Conservation (phyloP, 37 sponge, comb jelly and placozoan genomes). For the Chondrosia reniformis region DNA sequence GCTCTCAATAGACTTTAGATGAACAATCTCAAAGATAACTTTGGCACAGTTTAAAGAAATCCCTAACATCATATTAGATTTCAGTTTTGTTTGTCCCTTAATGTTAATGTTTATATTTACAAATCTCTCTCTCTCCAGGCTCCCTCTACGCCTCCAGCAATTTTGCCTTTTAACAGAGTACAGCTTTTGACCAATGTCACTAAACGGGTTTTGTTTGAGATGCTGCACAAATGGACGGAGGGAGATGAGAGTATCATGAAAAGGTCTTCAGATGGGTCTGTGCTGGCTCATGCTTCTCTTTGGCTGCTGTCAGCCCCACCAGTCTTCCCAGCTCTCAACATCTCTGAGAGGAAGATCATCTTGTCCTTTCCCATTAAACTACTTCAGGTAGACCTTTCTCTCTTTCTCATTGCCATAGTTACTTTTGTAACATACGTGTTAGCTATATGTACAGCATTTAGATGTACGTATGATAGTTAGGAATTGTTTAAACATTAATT, state of each 20-base stretch:
- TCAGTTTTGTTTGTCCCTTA: too few relatives aligned
- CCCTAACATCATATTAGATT: too few relatives aligned
- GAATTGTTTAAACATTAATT: too few relatives aligned
- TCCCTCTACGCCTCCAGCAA: conserved; percentile 1
- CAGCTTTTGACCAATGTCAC: neutral
- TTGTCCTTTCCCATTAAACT: neutral
- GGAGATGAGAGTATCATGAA: neutral
- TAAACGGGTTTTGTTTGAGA: neutral
- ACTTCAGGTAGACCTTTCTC: neutral
- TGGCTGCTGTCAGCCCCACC: conserved; percentile 15
- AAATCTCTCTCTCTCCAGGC: too few relatives aligned
- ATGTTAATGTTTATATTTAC: too few relatives aligned
- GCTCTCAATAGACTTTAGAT: too few relatives aligned
- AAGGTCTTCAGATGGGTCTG: neutral
- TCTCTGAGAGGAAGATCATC: neutral
- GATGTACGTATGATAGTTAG: too few relatives aligned
- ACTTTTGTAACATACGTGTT: too few relatives aligned
- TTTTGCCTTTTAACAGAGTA: neutral
- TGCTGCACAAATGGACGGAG: neutral
- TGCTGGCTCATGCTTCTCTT: neutral
- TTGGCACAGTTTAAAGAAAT: too few relatives aligned
- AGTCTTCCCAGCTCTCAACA: neutral
- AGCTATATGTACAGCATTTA: neutral
- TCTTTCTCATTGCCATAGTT: too few relatives aligned
- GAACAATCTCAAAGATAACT: too few relatives aligned